Conservation (phyloP, 2,113 vertebrate genomes). For the Hiodon tergisus region DNA sequence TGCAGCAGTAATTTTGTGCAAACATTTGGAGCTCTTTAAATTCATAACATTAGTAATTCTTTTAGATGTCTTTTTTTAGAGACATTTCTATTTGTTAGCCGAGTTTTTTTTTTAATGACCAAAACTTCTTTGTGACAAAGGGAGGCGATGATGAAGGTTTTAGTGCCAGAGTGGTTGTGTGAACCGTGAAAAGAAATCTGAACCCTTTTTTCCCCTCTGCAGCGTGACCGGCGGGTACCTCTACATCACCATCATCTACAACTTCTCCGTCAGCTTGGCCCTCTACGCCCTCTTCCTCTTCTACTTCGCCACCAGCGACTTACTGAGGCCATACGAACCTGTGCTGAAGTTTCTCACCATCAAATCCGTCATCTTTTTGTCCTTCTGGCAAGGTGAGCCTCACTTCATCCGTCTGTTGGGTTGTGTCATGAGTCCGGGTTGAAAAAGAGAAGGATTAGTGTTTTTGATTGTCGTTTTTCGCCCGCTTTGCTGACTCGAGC, state of each 20-base stretch:
- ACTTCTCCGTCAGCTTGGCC: conserved; percentile 85
- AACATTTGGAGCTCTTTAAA: no score
- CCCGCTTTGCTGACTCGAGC: no score
- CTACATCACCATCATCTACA: conserved; percentile 92
- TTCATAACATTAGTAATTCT: no score
- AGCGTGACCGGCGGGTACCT: conserved; percentile 87
- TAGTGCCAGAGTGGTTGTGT: neutral
- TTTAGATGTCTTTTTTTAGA: no score
- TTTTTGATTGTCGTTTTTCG: no score
- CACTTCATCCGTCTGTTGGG: neutral
- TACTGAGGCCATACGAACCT: conserved; percentile 81
- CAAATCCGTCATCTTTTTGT: conserved; percentile 93
- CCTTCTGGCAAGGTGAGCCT: conserved; percentile 90
- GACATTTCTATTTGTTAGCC: no score
- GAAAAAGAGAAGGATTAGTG: no score
- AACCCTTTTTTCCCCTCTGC: conserved; percentile 22
- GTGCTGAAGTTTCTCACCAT: conserved; percentile 95
- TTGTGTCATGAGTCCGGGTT: no score
- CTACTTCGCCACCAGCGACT: conserved; percentile 86
- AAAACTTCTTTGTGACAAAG: no score
- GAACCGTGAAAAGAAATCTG: neutral
- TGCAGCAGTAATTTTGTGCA: no score
- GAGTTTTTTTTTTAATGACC: no score
- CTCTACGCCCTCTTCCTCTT: conserved; percentile 92
- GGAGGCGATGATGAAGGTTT: neutral